Evolutionary conservation across 1,140 invertebrate species (phyloP).

Genomic region (Ostrea edulis): DNA sequence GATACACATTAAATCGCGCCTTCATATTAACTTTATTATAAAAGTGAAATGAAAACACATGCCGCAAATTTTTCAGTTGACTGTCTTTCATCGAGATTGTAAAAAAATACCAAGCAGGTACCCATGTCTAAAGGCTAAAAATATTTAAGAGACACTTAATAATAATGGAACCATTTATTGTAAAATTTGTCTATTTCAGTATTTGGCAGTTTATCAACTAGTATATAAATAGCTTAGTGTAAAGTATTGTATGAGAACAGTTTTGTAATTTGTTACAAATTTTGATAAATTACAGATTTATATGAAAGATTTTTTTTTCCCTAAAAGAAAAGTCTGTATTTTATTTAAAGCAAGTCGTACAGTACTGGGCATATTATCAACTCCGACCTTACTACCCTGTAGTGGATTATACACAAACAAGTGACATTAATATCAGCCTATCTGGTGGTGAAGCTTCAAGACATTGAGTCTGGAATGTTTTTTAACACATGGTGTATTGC

Average conservation of each 20-base stretch:
- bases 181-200: neutral
- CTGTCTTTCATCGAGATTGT: neutral
- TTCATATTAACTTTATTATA: conserved; percentile 31
- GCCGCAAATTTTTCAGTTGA: conserved; percentile 1
- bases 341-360: too few species aligned
- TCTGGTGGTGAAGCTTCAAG: neutral
- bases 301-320: neutral
- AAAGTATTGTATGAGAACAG: neutral
- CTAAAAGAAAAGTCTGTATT: too few species aligned
- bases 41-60: conserved; percentile 39
- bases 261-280: neutral
- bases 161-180: conserved; percentile 20
- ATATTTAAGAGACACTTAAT: neutral
- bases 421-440: neutral
- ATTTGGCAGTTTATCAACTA: conserved; percentile 21
- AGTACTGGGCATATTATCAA: neutral
- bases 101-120: neutral
- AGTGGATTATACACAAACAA: neutral
- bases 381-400: neutral
- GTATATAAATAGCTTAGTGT: neutral
- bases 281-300: neutral
- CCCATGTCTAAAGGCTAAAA: neutral
- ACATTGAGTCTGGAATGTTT: neutral
- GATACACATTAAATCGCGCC: conserved; percentile 38
- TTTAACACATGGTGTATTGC: neutral